These are phyloP conservation scores for Oreochromis aureus DNA, from an alignment of 2,113 vertebrate species.

Conservation along the genomic window DNA sequence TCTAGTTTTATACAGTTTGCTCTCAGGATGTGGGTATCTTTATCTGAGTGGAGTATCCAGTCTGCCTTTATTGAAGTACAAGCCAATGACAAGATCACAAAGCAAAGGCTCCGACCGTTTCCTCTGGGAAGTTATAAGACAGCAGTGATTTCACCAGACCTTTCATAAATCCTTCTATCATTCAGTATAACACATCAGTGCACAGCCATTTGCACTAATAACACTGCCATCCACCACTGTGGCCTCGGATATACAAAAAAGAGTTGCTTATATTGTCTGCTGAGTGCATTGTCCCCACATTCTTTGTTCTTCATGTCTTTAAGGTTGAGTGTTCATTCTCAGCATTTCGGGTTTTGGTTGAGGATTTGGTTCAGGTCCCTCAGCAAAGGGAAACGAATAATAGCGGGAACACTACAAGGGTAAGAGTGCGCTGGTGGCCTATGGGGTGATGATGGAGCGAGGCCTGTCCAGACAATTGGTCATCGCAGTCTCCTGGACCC, in stretches of 20 bases:
- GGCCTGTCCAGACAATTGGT: conserved; percentile 65
- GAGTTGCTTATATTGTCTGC: conserved; percentile 30
- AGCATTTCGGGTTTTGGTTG: conserved; percentile 39
- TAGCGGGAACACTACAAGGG: conserved; percentile 45
- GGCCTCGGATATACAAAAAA: conserved; percentile 36
- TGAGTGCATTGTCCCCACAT: conserved; percentile 18
- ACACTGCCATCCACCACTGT: neutral
- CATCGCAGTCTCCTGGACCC: conserved; percentile 76
- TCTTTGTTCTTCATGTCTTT: conserved; percentile 25
- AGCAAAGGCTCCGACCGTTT: neutral
- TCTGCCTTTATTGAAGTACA: conserved; percentile 7
- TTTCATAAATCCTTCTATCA: conserved; percentile 33
- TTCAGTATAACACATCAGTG: conserved; percentile 1
- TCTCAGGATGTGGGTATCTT: conserved; percentile 5
- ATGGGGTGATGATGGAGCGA: neutral
- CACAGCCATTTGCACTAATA: conserved; percentile 3
- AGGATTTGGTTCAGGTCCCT: conserved; percentile 29
- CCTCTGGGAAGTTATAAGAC: conserved; percentile 28
- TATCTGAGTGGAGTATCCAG: conserved; percentile 12
- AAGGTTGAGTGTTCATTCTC: conserved; percentile 25
- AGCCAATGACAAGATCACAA: conserved; percentile 27
- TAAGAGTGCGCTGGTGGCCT: neutral
- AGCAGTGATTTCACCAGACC: conserved; percentile 13
- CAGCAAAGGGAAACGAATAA: conserved; percentile 57
- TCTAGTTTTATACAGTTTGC: conserved; percentile 54